Evolutionary conservation across 2,113 vertebrate genomes (phyloP).

Genomic region (Podiceps cristatus): DNA sequence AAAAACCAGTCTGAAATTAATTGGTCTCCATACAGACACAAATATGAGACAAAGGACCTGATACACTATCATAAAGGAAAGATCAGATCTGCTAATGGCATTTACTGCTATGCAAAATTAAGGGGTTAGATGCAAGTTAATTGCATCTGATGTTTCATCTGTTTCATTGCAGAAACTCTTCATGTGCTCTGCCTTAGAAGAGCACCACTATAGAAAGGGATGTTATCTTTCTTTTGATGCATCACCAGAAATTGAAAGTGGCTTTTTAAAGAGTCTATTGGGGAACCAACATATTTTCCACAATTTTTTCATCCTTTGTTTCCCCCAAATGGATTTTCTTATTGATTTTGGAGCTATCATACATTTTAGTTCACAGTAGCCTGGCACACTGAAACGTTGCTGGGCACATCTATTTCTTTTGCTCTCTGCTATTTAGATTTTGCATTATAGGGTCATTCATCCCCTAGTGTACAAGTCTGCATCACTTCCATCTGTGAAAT

Average conservation of each 20-base stretch:
- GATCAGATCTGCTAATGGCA: constrained; percentile 7
- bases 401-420: background rate
- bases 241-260: constrained; percentile 30
- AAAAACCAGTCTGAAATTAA: constrained; percentile 6
- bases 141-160: background rate
- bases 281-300: background rate
- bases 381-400: background rate
- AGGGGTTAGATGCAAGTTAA: constrained; percentile 23
- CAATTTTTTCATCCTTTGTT: background rate
- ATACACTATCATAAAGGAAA: background rate
- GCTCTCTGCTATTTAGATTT: background rate
- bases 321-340: constrained; percentile 13
- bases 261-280: background rate
- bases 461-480: background rate
- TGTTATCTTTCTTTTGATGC: constrained; percentile 6
- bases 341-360: constrained; percentile 20
- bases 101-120: constrained; percentile 35
- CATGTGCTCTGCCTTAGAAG: background rate
- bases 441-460: background rate
- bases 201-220: background rate
- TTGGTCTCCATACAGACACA: background rate
- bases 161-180: background rate
- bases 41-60: background rate
- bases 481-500: background rate
- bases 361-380: background rate